Percentiles rank a stretch among this genome's conserved stretches.
phyloP scores from a whole-genome alignment of 2,888 invertebrate genomes.

The Nudaria mundana region DNA sequence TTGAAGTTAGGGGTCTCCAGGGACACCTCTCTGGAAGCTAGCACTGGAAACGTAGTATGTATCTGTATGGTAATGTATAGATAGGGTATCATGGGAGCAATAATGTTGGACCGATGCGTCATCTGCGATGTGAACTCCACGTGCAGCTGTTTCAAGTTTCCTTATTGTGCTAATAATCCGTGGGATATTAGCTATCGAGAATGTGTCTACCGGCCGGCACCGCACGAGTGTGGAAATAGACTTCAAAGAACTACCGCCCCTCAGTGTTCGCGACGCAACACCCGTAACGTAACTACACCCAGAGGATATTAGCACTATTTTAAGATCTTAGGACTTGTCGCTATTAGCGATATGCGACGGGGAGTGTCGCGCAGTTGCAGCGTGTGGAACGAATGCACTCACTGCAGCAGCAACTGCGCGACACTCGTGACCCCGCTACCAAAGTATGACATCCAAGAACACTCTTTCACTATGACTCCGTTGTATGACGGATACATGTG shows the following conservation, averaged over 20 bases:
- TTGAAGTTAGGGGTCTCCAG: too few relatives aligned
- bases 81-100: too few relatives aligned
- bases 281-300: neutral
- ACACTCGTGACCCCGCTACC: neutral
- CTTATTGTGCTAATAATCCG: neutral
- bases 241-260: conserved; percentile 3
- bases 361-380: too few relatives aligned
- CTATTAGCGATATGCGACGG: too few relatives aligned
- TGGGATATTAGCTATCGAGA: neutral
- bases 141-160: neutral
- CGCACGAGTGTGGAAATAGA: conserved; percentile 1
- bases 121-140: too few relatives aligned
- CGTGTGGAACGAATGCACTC: too few relatives aligned
- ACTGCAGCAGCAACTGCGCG: neutral
- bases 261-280: conserved; percentile 1
- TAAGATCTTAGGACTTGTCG: neutral
- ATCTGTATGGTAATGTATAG: too few relatives aligned
- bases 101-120: too few relatives aligned
- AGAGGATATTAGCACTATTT: conserved; percentile 1
- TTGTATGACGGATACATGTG: conserved; percentile 16
- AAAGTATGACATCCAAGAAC: too few relatives aligned
- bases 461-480: too few relatives aligned
- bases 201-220: neutral
- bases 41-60: too few relatives aligned
- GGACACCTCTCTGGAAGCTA: too few relatives aligned